Percentiles rank a stretch among this genome's conserved stretches.
Evolutionary conservation across 2,113 vertebrate species (phyloP).

Genomic region (Glaucomys volans): DNA sequence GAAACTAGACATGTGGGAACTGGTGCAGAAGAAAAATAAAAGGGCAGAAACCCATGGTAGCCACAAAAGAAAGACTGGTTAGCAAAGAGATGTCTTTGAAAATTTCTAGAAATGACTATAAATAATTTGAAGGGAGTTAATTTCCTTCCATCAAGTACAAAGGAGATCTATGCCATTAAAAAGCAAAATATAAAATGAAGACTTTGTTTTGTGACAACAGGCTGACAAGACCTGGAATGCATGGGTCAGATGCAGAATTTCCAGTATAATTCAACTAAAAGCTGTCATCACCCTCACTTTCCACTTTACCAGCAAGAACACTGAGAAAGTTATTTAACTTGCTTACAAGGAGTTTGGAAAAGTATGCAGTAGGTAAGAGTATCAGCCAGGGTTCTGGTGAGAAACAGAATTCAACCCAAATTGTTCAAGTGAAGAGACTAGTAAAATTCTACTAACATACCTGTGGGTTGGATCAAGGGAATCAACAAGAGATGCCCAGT

Average conservation of each 20-base stretch:
- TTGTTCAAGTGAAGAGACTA: background rate
- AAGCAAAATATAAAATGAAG: conserved; percentile 15
- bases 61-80: background rate
- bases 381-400: background rate
- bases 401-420: background rate
- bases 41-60: background rate
- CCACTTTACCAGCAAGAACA: background rate
- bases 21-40: background rate
- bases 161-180: background rate
- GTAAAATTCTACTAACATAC: background rate
- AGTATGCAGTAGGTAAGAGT: background rate
- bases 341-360: background rate
- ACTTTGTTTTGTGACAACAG: background rate
- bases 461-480: background rate
- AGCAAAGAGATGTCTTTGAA: background rate
- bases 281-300: background rate
- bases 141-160: background rate
- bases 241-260: background rate
- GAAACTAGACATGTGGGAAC: background rate
- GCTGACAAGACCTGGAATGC: background rate
- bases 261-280: background rate
- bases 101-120: conserved; percentile 27
- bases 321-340: too few relatives aligned
- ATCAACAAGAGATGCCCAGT: background rate
- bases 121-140: conserved; percentile 17